Evolutionary conservation across 2,888 invertebrate species (phyloP).

Genomic region (Pterostichus madidus): DNA sequence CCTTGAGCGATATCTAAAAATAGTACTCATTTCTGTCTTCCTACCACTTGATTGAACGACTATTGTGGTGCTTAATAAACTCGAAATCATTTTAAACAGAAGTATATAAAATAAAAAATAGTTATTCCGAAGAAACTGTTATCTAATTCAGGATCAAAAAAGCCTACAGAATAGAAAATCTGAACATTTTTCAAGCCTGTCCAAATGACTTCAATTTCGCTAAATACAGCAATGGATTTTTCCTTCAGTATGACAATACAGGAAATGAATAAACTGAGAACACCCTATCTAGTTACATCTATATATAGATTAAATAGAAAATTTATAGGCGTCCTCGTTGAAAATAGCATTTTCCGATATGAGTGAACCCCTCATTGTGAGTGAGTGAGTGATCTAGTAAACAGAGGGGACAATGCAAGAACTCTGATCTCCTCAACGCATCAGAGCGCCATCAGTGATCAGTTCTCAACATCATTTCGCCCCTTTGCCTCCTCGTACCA

Average conservation of each 20-base stretch:
- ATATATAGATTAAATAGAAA: constrained; percentile 32
- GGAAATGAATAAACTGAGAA: not conserved
- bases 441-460: constrained; percentile 17
- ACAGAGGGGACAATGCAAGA: constrained; percentile 17
- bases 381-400: not conserved
- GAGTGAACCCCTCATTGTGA: constrained; percentile 1
- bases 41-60: no score
- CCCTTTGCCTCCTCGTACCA: constrained; percentile 7
- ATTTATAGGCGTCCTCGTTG: constrained; percentile 26
- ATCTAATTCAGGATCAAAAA: no score
- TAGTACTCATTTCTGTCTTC: no score
- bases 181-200: no score
- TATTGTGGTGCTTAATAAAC: no score
- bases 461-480: not conserved
- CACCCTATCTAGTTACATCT: not conserved
- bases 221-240: no score
- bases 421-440: constrained; percentile 1
- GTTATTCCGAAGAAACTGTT: no score
- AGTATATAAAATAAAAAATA: no score
- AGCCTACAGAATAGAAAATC: no score
- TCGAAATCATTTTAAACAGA: no score
- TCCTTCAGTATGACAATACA: not conserved
- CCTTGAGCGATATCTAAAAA: no score
- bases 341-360: constrained; percentile 51
- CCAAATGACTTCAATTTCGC: no score